These are phyloP conservation scores for Aphidius colemani DNA, from an alignment of 2,888 invertebrate species.

Conservation along the genomic window DNA sequence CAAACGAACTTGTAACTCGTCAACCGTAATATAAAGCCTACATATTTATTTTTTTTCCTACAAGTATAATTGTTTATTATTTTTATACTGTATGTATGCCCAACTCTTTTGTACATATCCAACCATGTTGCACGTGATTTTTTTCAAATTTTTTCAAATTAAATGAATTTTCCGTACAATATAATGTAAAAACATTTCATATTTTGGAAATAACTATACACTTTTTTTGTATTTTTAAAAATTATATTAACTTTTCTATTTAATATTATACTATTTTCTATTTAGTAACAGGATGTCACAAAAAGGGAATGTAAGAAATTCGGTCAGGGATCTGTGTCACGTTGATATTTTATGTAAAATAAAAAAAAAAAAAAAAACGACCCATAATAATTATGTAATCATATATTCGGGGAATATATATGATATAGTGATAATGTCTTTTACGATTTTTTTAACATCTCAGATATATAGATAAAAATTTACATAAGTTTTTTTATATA, in stretches of 20 bases:
- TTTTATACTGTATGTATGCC: too few species aligned
- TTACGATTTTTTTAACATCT: too few species aligned
- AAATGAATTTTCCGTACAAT: not conserved
- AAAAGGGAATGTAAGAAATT: slow-evolving; percentile 3
- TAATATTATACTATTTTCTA: not conserved
- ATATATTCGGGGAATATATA: too few species aligned
- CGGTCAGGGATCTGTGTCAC: slow-evolving; percentile 6
- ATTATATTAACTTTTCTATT: not conserved
- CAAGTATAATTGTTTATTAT: too few species aligned
- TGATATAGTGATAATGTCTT: too few species aligned
- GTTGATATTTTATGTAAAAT: not conserved
- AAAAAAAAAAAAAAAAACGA: slow-evolving; percentile 8
- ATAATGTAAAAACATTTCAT: too few species aligned
- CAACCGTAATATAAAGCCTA: too few species aligned
- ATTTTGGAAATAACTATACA: not conserved
- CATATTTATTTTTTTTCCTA: too few species aligned
- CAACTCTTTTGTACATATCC: too few species aligned
- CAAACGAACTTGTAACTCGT: too few species aligned
- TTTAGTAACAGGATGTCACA: not conserved
- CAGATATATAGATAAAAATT: not conserved
- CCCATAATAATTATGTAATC: slow-evolving; percentile 4
- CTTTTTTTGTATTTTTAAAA: not conserved
- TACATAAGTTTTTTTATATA: slow-evolving; percentile 9
- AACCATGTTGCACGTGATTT: not conserved
- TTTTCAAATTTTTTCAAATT: not conserved